A percentile compares a stretch with the other conserved stretches of the same genome.
Conservation (phyloP, 2,797 vertebrate genomes). For the Chromobotia macracanthus region DNA sequence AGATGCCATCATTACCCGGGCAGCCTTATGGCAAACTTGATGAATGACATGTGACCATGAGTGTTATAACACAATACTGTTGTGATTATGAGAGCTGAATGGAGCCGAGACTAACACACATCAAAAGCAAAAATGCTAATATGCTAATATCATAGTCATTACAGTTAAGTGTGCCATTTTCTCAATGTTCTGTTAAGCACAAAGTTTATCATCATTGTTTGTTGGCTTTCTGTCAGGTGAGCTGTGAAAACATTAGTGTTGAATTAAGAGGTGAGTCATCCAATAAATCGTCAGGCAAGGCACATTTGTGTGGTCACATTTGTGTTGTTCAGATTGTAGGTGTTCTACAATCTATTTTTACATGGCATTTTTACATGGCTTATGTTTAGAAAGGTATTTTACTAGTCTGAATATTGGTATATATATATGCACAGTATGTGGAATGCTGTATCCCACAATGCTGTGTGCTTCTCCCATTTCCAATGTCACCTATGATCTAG, state of each 20-base stretch:
- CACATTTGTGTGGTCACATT: too few species aligned
- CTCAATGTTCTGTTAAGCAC: background rate
- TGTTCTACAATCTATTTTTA: background rate
- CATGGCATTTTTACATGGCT: too few species aligned
- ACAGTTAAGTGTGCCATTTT: constrained; percentile 15
- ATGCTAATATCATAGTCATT: constrained; percentile 2
- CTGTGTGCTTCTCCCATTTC: too few species aligned
- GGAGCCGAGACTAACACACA: background rate
- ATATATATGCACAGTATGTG: too few species aligned
- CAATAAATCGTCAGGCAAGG: background rate
- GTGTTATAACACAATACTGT: background rate
- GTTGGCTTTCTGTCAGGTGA: background rate
- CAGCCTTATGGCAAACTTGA: background rate
- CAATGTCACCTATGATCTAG: too few species aligned
- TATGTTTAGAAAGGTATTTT: background rate
- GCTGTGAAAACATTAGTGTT: constrained; percentile 33
- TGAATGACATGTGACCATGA: background rate
- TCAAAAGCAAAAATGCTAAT: constrained; percentile 8
- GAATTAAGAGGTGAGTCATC: constrained; percentile 31
- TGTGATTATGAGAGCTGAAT: constrained; percentile 20
- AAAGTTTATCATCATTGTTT: background rate
- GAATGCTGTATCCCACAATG: too few species aligned
- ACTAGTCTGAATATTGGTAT: too few species aligned
- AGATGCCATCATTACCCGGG: constrained; percentile 1
- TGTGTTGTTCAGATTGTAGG: too few species aligned